These are phyloP conservation scores for Myrmecobius fasciatus DNA, from an alignment of 2,113 vertebrate species.

Conservation along the genomic window DNA sequence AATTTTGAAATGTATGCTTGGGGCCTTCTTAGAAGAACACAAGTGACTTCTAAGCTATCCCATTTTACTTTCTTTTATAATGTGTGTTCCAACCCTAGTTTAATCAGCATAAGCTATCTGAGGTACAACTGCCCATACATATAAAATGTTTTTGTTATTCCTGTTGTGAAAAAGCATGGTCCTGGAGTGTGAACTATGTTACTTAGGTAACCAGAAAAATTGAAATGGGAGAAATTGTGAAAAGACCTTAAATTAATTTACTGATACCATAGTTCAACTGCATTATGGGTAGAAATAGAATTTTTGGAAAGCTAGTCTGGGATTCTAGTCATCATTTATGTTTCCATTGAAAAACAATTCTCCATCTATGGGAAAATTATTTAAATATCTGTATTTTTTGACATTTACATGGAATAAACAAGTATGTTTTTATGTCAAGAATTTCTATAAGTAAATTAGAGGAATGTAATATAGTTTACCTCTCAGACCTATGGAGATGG, in stretches of 20 bases:
- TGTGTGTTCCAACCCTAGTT: neutral
- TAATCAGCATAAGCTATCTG: neutral
- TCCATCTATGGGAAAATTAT: neutral
- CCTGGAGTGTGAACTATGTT: neutral
- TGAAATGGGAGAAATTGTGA: neutral
- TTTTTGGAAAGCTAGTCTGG: neutral
- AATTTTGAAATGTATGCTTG: too few relatives aligned
- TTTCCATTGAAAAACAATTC: neutral
- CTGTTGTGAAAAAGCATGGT: neutral
- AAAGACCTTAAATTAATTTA: neutral
- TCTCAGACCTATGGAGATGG: too few relatives aligned
- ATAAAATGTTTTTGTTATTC: neutral
- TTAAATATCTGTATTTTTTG: neutral
- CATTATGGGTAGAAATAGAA: neutral
- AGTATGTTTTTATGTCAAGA: neutral
- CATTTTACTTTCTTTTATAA: neutral
- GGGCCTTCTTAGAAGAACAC: too few relatives aligned
- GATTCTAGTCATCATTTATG: neutral
- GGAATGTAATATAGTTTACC: too few relatives aligned
- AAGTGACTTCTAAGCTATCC: too few relatives aligned
- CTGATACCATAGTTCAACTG: neutral
- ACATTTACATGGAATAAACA: neutral
- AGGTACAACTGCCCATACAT: neutral
- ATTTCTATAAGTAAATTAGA: too few relatives aligned
- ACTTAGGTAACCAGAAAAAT: neutral